Percentiles rank a stretch among this genome's conserved stretches.
Evolutionary conservation across 1,140 invertebrate genomes (phyloP).

Genomic region (Vollenhovia emeryi): DNA sequence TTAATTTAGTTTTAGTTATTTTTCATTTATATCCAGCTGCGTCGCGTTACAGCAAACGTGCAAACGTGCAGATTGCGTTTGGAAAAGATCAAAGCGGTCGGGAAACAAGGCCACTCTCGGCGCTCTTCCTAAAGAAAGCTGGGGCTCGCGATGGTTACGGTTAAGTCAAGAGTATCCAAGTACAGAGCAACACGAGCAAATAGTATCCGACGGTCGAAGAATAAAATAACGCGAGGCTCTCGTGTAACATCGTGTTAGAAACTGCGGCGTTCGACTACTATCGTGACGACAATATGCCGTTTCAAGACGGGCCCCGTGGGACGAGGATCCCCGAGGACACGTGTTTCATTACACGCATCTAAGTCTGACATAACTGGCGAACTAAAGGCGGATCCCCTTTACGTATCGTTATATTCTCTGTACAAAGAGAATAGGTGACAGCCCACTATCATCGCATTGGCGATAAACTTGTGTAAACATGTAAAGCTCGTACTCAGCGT

Average conservation of each 20-base stretch:
- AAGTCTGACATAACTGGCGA: constrained; percentile 16
- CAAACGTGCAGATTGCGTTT: constrained; percentile 48
- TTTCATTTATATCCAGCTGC: constrained; percentile 40
- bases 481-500: background rate
- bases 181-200: background rate
- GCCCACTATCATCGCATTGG: background rate
- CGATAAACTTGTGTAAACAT: background rate
- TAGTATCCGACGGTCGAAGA: background rate
- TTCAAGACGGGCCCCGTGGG: constrained; percentile 37
- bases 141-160: constrained; percentile 21
- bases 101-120: constrained; percentile 63
- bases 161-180: constrained; percentile 65
- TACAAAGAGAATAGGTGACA: background rate
- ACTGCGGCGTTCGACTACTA: background rate
- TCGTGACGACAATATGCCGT: constrained; percentile 33
- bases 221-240: constrained; percentile 23
- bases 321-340: background rate
- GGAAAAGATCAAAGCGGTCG: constrained; percentile 65
- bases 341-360: constrained; percentile 51
- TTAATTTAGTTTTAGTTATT: constrained; percentile 46
- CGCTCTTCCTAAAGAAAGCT: constrained; percentile 49
- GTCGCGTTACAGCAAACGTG: background rate
- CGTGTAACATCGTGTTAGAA: background rate
- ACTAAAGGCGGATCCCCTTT: constrained; percentile 29
- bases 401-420: background rate